Percentiles rank a stretch among this genome's conserved stretches.
phyloP scores from a whole-genome alignment of 2,113 vertebrate genomes.

The Azemiops feae region DNA sequence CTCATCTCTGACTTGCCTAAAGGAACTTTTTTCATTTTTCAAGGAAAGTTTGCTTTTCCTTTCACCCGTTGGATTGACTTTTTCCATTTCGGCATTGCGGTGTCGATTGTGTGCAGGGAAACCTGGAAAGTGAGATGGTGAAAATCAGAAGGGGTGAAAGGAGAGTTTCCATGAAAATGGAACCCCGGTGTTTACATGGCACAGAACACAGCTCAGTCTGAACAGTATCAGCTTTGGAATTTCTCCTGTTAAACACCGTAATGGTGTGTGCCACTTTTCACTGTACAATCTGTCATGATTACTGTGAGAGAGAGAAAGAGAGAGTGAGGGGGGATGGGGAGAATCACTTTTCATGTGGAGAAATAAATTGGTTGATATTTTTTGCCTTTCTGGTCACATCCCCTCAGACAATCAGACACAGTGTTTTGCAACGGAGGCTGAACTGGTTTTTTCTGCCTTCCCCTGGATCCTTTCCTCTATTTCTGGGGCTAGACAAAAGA shows the following conservation, averaged over 20 bases:
- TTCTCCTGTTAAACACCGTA: not conserved
- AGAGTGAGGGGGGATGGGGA: not conserved
- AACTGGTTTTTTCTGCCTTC: not conserved
- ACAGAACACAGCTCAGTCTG: not conserved
- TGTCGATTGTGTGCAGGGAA: not conserved
- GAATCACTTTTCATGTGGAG: not conserved
- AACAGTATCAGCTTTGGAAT: not conserved
- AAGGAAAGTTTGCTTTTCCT: too few species aligned
- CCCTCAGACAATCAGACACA: not conserved
- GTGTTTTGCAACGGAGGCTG: not conserved
- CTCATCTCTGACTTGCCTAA: too few species aligned
- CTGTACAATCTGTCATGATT: slow-evolving; percentile 3
- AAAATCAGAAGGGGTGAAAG: not conserved
- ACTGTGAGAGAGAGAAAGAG: not conserved
- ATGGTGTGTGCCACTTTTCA: not conserved
- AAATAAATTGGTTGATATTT: slow-evolving; percentile 12
- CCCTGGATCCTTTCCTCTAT: not conserved
- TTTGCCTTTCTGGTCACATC: not conserved
- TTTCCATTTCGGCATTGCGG: not conserved
- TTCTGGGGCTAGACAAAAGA: too few species aligned
- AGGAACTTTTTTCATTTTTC: too few species aligned
- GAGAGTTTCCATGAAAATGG: not conserved
- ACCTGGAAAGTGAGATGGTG: not conserved
- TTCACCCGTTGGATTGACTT: not conserved
- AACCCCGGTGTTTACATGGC: not conserved